Percentiles rank a stretch among this genome's conserved stretches.
Conservation (phyloP, 2,113 vertebrate genomes). For the Symphodus melops region DNA sequence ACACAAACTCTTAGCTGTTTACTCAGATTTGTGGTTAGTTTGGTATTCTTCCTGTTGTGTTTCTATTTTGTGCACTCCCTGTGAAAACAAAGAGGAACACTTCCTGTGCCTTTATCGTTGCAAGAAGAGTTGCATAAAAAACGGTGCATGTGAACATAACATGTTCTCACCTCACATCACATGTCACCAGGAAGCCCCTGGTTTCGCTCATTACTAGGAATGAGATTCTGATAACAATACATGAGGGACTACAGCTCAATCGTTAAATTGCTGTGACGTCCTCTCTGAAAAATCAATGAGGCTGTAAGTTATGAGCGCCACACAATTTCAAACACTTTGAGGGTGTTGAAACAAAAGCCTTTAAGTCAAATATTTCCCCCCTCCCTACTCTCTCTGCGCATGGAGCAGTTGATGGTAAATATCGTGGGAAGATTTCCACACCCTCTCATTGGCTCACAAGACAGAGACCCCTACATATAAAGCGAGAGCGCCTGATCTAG, state of each 20-base stretch:
- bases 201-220: neutral
- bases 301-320: conserved; percentile 26
- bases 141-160: conserved; percentile 10
- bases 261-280: conserved; percentile 25
- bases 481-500: conserved; percentile 34
- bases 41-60: too few relatives aligned
- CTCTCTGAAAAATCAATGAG: conserved; percentile 48
- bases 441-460: conserved; percentile 75
- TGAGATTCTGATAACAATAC: conserved; percentile 20
- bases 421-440: conserved; percentile 57
- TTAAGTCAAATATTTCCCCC: neutral
- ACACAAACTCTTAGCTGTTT: neutral
- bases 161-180: conserved; percentile 25
- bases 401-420: conserved; percentile 43
- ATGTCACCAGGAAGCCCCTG: conserved; percentile 48
- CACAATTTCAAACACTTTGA: conserved; percentile 36
- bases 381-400: neutral
- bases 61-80: neutral
- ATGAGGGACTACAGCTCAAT: conserved; percentile 23
- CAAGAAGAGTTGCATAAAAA: conserved; percentile 1
- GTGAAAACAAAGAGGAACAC: neutral
- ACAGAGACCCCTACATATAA: conserved; percentile 68
- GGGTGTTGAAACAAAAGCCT: conserved; percentile 31
- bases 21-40: too few relatives aligned
- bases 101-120: neutral